phyloP scores from a whole-genome alignment of 1,140 invertebrate genomes.

The Drosophila tristis region DNA sequence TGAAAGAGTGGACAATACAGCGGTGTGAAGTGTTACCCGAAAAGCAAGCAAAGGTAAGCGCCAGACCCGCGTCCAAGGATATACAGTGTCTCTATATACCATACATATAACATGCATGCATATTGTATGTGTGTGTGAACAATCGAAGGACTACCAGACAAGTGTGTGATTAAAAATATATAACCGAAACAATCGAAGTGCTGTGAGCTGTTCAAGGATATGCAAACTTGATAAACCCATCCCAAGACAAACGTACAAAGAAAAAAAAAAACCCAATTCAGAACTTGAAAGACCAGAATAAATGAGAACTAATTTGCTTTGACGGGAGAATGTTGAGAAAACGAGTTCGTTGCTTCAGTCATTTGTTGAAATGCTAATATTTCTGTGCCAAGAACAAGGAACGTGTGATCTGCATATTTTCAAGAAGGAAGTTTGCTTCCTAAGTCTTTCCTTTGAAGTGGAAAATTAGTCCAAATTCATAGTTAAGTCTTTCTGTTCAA shows the following conservation, averaged over 20 bases:
- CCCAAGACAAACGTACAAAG: slow-evolving; percentile 5
- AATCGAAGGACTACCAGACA: slow-evolving; percentile 39
- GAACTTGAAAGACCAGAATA: slow-evolving; percentile 29
- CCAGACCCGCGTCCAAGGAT: slow-evolving; percentile 55
- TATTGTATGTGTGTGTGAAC: slow-evolving; percentile 33
- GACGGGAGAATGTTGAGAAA: background rate
- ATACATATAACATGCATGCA: slow-evolving; percentile 14
- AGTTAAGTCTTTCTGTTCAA: background rate
- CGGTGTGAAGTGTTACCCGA: slow-evolving; percentile 48
- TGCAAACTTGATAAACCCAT: slow-evolving; percentile 15
- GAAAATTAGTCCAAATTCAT: background rate
- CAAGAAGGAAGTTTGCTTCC: slow-evolving; percentile 34
- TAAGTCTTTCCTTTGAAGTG: background rate
- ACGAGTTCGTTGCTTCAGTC: slow-evolving; percentile 55
- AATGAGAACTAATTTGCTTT: slow-evolving; percentile 20
- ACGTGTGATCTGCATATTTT: background rate
- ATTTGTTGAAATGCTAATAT: slow-evolving; percentile 22
- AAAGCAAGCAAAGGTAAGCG: slow-evolving; percentile 72
- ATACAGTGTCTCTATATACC: slow-evolving; percentile 46
- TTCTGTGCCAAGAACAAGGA: slow-evolving; percentile 3
- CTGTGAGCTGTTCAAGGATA: slow-evolving; percentile 47
- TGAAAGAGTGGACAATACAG: slow-evolving; percentile 45
- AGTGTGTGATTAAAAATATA: slow-evolving; percentile 28
- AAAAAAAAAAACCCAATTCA: slow-evolving; percentile 10
- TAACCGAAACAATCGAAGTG: slow-evolving; percentile 26